Percentiles rank a stretch among this genome's conserved stretches.
phyloP scores from a whole-genome alignment of 2,888 invertebrate species.

The Oxystoma pomonae region DNA sequence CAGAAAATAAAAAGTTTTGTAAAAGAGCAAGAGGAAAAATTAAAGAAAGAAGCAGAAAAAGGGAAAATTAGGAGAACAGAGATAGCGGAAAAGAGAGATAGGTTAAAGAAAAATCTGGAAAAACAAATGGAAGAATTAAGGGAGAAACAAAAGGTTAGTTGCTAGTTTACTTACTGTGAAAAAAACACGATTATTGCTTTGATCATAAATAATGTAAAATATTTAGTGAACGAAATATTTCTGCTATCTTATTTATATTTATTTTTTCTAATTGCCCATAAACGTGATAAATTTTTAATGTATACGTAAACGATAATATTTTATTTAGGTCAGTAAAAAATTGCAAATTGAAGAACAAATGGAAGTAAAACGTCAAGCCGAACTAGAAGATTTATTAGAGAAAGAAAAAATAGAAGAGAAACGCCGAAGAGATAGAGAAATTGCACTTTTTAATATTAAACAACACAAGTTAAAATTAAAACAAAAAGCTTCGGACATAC shows the following conservation, averaged over 20 bases:
- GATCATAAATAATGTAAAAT: no score
- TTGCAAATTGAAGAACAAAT: constrained; percentile 35
- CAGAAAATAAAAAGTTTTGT: constrained; percentile 38
- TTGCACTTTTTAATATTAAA: constrained; percentile 40
- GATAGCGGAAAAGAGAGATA: constrained; percentile 40
- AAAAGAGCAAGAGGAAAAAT: constrained; percentile 41
- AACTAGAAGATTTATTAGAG: constrained; percentile 44
- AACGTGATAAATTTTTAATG: no score
- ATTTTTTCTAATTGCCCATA: no score
- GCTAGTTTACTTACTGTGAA: no score
- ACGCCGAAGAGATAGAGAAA: constrained; percentile 34
- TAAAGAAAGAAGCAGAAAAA: constrained; percentile 43
- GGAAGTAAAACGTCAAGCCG: constrained; percentile 40
- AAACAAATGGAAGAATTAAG: constrained; percentile 36
- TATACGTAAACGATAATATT: no score
- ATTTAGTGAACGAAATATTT: no score
- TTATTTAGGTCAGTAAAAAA: constrained; percentile 27
- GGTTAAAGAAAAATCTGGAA: constrained; percentile 32
- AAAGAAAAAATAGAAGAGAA: constrained; percentile 37
- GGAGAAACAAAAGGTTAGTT: constrained; percentile 25
- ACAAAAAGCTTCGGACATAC: constrained; percentile 40
- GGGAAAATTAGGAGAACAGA: constrained; percentile 43
- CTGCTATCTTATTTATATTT: no score
- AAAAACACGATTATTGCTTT: no score
- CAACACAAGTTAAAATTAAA: constrained; percentile 41